Conservation (phyloP, 2,888 invertebrate species). For the Nasonia oneida region DNA sequence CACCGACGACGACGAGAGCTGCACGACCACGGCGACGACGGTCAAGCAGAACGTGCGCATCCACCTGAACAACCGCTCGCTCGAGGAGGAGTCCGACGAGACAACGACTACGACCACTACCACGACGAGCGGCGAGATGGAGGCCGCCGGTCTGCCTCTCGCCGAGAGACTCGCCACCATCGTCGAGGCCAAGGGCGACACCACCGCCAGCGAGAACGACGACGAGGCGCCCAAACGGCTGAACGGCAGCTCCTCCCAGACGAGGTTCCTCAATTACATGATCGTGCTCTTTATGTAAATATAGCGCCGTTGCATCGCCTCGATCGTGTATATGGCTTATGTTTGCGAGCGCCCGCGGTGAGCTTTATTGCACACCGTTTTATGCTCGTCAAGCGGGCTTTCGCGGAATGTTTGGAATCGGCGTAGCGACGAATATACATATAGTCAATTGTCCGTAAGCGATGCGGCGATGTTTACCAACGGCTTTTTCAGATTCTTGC, state of each 20-base stretch:
- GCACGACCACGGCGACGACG: constrained; percentile 55
- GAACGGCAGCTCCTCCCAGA: constrained; percentile 67
- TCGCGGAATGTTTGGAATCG: too few species aligned
- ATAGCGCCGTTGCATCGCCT: constrained; percentile 61
- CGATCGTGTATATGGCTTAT: background rate
- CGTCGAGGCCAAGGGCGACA: constrained; percentile 74
- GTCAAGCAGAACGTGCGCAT: constrained; percentile 70
- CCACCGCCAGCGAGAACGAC: constrained; percentile 71
- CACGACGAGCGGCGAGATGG: constrained; percentile 47
- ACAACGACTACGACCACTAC: constrained; percentile 64
- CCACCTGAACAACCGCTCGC: constrained; percentile 71
- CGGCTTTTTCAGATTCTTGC: background rate
- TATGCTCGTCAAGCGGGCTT: too few species aligned
- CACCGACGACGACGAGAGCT: constrained; percentile 60
- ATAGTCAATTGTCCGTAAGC: background rate
- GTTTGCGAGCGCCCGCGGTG: background rate
- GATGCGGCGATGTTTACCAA: background rate
- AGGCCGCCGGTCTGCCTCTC: constrained; percentile 12
- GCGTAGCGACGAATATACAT: background rate
- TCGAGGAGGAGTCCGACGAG: constrained; percentile 74
- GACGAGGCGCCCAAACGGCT: constrained; percentile 68
- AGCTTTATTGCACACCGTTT: background rate
- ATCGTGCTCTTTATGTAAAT: constrained; percentile 76
- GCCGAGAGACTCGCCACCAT: constrained; percentile 75
- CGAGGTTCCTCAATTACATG: constrained; percentile 76